Base-by-base conservation (phyloP, 2,797 vertebrate genomes). In the Paguma larvata region DNA sequence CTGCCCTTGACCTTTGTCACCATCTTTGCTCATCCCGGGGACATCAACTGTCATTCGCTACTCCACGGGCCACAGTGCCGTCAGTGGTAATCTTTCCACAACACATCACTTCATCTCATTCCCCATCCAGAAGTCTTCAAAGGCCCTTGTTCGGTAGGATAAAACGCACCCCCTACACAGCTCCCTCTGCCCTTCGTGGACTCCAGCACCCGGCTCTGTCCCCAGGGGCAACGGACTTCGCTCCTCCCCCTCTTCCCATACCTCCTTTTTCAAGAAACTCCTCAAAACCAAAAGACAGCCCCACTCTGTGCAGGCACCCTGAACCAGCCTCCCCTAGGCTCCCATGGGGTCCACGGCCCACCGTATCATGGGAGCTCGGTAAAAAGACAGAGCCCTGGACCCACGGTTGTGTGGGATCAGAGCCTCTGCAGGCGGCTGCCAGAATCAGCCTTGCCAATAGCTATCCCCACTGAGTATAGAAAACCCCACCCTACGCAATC, bases 311-410 rank as follows among this genome's bases (percentile, higher is more conserved):
- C n/a, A 14, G 34, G 6, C 25, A 46, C 30, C 34, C 38, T 1
- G 77, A 41, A 25, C 21, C 12, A 0, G 0, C 44, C 12, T 32
- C 18, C 14, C n/a, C 38, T 5, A 6, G 77, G 21, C 27, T 67
- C 46, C 41, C 4, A 0, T 8, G n/a, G 53, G 80, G 68, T 21
- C 62, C 1, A 0, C 0, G 3, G 27, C 5, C 67, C 14, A 0
- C 62, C 4, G 59, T 9, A 5, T 44, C 62, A 85, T 9, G 18
- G 25, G 48, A 34, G 10, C 19, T 62, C 14, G 8, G 41, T 73
- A 11, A 53, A 51, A 46, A 27, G 27, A 53, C 67, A 16, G 72
- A 62, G 34, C 59, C 70, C 84, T 1, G 53, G 32, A 23, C 62
- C 44, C 4, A 1, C n/a, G 10, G 44, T 8, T n/a, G n/a, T 44